Conservation (phyloP, 2,797 vertebrate species). For the Ambastaia sidthimunki region DNA sequence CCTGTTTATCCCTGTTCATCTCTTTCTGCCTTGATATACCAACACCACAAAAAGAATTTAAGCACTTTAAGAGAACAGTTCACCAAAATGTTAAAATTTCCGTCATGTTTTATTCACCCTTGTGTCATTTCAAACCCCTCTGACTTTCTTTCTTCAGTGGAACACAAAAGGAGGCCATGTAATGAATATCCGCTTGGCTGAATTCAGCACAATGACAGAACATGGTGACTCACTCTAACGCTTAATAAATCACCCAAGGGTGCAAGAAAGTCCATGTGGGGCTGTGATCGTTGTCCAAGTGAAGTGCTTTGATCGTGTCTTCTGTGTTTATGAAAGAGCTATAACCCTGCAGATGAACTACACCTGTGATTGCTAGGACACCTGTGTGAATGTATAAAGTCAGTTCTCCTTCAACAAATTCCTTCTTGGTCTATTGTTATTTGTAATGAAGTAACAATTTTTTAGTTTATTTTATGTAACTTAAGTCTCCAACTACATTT, state of each 20-base stretch:
- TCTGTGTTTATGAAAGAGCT: too few species aligned
- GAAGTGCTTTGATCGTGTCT: not conserved
- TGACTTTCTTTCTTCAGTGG: not conserved
- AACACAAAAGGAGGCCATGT: not conserved
- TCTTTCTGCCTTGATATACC: not conserved
- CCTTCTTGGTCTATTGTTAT: too few species aligned
- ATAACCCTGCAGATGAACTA: too few species aligned
- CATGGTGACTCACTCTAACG: not conserved
- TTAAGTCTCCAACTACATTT: too few species aligned
- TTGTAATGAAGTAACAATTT: too few species aligned
- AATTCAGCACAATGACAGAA: not conserved
- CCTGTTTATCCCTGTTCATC: constrained; percentile 14
- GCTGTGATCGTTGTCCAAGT: not conserved
- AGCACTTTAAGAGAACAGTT: not conserved
- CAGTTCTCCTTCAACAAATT: too few species aligned
- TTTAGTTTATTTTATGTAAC: too few species aligned
- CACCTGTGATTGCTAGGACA: too few species aligned
- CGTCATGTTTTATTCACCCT: not conserved
- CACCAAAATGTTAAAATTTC: not conserved
- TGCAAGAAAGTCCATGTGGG: not conserved
- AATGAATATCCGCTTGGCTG: not conserved
- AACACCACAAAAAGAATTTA: not conserved
- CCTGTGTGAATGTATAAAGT: too few species aligned
- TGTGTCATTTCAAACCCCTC: not conserved
- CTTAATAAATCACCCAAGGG: not conserved